phyloP scores from a whole-genome alignment of 2,113 vertebrate genomes.

The Melanerpes aurifrons region DNA sequence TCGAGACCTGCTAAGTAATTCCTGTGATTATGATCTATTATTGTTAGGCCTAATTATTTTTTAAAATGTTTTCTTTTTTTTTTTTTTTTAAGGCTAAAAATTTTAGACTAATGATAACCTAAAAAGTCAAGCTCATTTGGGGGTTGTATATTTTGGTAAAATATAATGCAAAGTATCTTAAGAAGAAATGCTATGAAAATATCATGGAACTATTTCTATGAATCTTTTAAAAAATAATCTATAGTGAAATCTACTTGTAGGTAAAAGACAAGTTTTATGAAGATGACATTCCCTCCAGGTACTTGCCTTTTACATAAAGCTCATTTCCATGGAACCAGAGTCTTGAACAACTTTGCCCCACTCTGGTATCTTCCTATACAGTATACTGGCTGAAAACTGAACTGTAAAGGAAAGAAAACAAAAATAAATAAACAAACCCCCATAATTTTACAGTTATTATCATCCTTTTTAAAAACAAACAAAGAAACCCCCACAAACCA shows the following conservation, averaged over 20 bases:
- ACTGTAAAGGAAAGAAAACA: neutral
- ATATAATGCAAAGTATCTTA: neutral
- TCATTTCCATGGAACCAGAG: neutral
- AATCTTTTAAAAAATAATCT: neutral
- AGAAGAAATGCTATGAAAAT: neutral
- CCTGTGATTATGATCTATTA: slow-evolving; percentile 46
- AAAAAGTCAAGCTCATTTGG: neutral
- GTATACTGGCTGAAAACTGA: neutral
- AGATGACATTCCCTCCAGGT: neutral
- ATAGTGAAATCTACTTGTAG: neutral
- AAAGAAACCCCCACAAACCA: too few relatives aligned
- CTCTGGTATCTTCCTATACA: neutral
- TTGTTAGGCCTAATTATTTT: slow-evolving; percentile 6
- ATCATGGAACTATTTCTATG: neutral
- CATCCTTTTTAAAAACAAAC: neutral
- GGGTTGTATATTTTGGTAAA: neutral
- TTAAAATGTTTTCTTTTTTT: neutral
- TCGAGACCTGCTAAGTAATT: slow-evolving; percentile 40
- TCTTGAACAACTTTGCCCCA: neutral
- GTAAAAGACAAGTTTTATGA: neutral
- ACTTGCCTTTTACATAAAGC: neutral
- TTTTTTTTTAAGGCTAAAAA: neutral
- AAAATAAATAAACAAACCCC: too few relatives aligned
- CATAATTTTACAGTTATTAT: neutral
- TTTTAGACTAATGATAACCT: neutral